A percentile compares a stretch with the other conserved stretches of the same genome.
Conservation (phyloP, 2,113 vertebrate species). For the Tonatia bakeri region DNA sequence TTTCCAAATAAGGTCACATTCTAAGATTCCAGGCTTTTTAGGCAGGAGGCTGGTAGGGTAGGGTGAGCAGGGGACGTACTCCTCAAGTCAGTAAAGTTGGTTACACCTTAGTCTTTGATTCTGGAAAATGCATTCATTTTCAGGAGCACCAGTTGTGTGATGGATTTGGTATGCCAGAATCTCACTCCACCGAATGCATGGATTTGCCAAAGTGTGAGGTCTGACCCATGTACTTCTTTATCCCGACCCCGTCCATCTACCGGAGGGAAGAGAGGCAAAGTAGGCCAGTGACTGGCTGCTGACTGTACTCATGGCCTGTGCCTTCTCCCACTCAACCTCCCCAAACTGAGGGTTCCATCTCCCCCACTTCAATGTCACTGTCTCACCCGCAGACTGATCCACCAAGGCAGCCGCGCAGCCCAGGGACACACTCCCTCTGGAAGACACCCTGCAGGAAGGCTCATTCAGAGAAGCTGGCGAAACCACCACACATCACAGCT, state of each 20-base stretch:
- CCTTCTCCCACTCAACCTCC: background rate
- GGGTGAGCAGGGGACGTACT: background rate
- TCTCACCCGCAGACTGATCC: background rate
- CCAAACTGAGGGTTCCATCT: background rate
- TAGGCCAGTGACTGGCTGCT: background rate
- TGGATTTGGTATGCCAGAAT: background rate
- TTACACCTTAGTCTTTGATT: background rate
- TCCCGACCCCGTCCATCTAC: background rate
- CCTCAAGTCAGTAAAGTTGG: background rate
- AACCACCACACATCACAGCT: accelerated
- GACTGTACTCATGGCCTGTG: background rate
- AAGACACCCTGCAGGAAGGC: background rate
- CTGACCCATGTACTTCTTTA: background rate
- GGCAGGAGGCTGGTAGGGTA: background rate
- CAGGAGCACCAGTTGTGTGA: background rate
- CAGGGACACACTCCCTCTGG: background rate
- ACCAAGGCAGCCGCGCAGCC: too few relatives aligned
- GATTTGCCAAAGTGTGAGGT: background rate
- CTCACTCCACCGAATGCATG: background rate
- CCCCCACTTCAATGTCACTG: background rate
- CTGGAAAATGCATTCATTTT: background rate
- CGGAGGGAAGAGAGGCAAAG: background rate
- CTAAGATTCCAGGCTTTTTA: background rate
- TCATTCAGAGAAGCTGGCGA: background rate
- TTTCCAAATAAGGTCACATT: background rate